Evolutionary conservation across 2,113 vertebrate species (phyloP).

Genomic region (Gallinago paraguaiae): DNA sequence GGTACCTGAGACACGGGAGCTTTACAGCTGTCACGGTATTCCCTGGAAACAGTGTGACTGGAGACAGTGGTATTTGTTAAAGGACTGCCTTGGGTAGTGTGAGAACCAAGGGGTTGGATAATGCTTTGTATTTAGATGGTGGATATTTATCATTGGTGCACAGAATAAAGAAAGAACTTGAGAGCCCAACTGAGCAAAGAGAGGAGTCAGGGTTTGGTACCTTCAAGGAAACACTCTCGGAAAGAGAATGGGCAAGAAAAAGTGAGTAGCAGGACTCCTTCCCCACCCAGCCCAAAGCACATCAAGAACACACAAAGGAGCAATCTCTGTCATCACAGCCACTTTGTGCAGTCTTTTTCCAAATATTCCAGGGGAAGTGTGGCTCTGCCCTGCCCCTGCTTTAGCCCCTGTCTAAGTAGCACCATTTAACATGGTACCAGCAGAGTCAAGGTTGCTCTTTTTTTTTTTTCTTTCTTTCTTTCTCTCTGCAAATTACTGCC

Average conservation of each 20-base stretch:
- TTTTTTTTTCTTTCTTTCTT: background rate
- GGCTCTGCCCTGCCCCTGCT: background rate
- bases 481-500: constrained; percentile 39
- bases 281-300: background rate
- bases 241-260: background rate
- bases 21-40: background rate
- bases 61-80: background rate
- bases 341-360: background rate
- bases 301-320: constrained; percentile 2
- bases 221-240: background rate
- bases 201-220: background rate
- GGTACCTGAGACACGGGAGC: background rate
- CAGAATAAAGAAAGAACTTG: background rate
- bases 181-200: background rate
- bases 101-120: background rate
- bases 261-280: background rate
- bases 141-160: background rate
- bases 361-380: constrained; percentile 9
- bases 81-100: background rate
- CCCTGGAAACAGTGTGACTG: background rate
- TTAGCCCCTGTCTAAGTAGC: constrained; percentile 21
- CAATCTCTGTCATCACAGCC: background rate
- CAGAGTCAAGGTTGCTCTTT: constrained; percentile 10
- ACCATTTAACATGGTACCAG: background rate
- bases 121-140: background rate